Evolutionary conservation across 2,888 invertebrate genomes (phyloP), one percentile per base, ranked within the genome.

Genomic region (Andrena bicolor): DNA sequence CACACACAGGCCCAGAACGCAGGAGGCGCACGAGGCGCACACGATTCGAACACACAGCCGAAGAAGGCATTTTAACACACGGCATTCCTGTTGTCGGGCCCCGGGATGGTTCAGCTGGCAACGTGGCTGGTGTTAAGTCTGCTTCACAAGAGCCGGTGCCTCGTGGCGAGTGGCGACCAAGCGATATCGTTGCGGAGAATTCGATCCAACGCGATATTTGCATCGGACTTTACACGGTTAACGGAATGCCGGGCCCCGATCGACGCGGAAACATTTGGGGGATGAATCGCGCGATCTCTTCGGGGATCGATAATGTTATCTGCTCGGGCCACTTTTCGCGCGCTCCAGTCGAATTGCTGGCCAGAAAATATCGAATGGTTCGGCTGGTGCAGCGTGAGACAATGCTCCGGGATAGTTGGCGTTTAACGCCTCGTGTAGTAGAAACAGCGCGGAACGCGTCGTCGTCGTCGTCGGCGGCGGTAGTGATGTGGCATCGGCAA

Each of bases 81-180:
- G 90, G 92, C 93, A 93, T 93, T 93, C 93, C 92, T 93, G 91
- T 92, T 92, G 92, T 92, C 91, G 92, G 90, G 90, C 90, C 90
- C 84, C 90, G 81, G 90, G 92, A 91, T 90, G 89, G 87, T 91
- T 92, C 91, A 91, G 90, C 93, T 91, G 92, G 93, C 92, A 92
- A 93, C 93, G 91, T 92, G 91, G 92, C 85, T 86, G 87, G 90
- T 90, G 88, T 91, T 88, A 90, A 92, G 88, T 86, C 86, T 80
- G 87, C 90, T 88, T 89, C 86, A 85, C 86, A 85, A 86, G 84
- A 84, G 82, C 77, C 80, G 79, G 80, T 87, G 84, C 80, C 87
- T 87, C 85, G 85, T 88, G 85, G 80, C 86, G 80, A 83, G 75
- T 85, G 80, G 82, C 76, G 32, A 16, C 23, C 61, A 53, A 65